Conservation (phyloP, 2,888 invertebrate species). For the Limnephilus lunatus region DNA sequence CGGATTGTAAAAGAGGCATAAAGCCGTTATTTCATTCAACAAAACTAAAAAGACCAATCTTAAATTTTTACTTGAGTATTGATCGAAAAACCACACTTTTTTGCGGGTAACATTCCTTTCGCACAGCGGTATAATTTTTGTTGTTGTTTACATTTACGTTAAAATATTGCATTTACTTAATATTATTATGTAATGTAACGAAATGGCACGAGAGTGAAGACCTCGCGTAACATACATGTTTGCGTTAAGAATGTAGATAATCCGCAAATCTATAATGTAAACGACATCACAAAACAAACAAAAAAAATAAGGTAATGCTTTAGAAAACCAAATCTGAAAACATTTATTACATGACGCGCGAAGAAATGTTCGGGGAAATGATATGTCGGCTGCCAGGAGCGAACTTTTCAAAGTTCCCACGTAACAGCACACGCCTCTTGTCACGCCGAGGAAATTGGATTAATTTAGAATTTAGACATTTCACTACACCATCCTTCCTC, state of each 20-base stretch:
- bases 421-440: neutral
- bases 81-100: neutral
- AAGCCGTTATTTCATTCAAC: neutral
- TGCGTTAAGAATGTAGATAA: too few relatives aligned
- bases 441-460: neutral
- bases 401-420: neutral
- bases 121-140: too few relatives aligned
- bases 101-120: neutral
- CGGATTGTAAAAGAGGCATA: neutral
- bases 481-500: neutral
- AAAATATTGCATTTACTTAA: neutral
- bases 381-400: neutral
- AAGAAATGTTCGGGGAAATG: neutral
- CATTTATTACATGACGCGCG: neutral
- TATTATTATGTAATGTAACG: too few relatives aligned
- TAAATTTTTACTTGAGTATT: neutral
- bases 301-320: neutral
- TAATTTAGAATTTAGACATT: slow-evolving; percentile 2
- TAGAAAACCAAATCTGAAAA: neutral
- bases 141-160: neutral
- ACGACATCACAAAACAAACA: neutral
- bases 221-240: neutral
- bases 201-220: neutral
- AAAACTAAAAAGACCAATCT: neutral
- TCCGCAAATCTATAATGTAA: too few relatives aligned